Evolutionary conservation across 2,888 invertebrate genomes (phyloP), one percentile per base, ranked within the genome.

Genomic region (Altica lythri): DNA sequence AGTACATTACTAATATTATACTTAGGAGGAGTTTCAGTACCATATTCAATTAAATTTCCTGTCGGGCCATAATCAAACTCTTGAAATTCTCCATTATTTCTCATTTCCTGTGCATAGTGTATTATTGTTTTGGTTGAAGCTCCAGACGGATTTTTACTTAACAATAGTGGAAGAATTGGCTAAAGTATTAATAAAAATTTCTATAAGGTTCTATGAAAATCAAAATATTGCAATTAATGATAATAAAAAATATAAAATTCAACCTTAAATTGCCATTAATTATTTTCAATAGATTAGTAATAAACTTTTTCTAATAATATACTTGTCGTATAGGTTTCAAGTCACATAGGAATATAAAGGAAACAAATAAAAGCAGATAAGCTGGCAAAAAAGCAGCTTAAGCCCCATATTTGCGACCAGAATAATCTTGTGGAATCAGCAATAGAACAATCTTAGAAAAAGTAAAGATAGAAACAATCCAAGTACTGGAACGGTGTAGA

Each of bases 111-210:
- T 3, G 82, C 82, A 63, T 82, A 88, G 72, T 92, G 92, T 1
- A 86, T 71, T 4, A 91, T 65, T 0, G 89, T 86, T 72, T 84
- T 86, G 0, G 86, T 82, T 0, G 90, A 90, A 0, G 87, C 83
- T 0, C 90, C 90, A 0, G 90, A 88, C 0, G 92, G 90, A 1
- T 81, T 79, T 59, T 90, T 88, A 5, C 79, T 79, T 27, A 89
- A 69, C 55, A 92, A 84, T 0, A 86, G 75, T 0, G 89, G 88
- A 44, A 91, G 65, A 53, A 89, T 61, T 4, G 60, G 53, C 56
- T 67, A 34, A 34, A 59, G 57, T n/a, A 47, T 34, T n/a, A 16
- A 2, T 9, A n/a, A n/a, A n/a, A n/a, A n/a, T n/a, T n/a, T n/a
- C n/a, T n/a, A n/a, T n/a, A n/a, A n/a, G n/a, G n/a, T n/a, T 5